phyloP scores from a whole-genome alignment of 2,113 vertebrate genomes.

The Atlantisia rogersi region DNA sequence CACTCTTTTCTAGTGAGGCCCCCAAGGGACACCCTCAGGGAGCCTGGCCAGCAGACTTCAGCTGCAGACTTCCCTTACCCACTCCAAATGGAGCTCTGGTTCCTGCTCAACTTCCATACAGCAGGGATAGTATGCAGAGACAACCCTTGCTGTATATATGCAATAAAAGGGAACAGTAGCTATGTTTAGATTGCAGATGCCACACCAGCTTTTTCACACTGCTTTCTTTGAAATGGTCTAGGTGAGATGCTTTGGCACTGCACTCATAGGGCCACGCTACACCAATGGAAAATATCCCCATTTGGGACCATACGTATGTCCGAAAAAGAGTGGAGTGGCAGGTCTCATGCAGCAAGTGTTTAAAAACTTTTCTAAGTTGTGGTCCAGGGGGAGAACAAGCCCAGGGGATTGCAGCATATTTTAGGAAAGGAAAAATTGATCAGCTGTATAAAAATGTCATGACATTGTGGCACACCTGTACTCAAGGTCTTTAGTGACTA shows the following conservation, averaged over 20 bases:
- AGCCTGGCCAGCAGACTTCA: neutral
- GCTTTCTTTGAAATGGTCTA: neutral
- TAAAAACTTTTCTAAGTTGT: neutral
- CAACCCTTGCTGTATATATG: neutral
- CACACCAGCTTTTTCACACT: neutral
- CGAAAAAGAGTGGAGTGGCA: rapidly evolving
- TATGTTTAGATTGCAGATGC: neutral
- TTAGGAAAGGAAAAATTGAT: neutral
- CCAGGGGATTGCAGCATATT: neutral
- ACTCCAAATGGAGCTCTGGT: rapidly evolving
- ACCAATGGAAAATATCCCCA: neutral
- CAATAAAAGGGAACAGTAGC: rapidly evolving
- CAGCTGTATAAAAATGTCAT: neutral
- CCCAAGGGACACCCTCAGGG: too few species aligned
- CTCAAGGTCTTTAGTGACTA: slow-evolving; percentile 37
- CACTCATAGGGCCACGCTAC: neutral
- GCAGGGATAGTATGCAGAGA: rapidly evolving
- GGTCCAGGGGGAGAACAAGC: neutral
- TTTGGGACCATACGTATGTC: neutral
- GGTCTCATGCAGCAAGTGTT: neutral
- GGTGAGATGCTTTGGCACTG: neutral
- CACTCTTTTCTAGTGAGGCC: neutral
- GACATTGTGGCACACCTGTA: slow-evolving; percentile 32
- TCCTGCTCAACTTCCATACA: neutral
- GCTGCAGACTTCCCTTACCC: neutral